Conservation (phyloP, 2,888 invertebrate species). For the Micropterix aruncella region DNA sequence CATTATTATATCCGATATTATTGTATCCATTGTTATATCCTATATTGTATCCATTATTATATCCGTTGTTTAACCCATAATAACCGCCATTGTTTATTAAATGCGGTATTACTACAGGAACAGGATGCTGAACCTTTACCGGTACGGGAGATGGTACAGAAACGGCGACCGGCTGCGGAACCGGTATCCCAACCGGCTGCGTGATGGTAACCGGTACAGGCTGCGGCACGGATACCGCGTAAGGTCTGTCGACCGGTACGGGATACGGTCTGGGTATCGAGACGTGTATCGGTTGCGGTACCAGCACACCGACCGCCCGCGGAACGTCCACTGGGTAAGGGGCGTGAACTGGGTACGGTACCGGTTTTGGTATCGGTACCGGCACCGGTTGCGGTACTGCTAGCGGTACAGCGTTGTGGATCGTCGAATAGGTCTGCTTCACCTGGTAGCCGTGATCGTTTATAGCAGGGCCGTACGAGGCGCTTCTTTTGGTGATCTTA, state of each 20-base stretch:
- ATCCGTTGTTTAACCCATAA: too few relatives aligned
- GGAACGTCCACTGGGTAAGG: conserved; percentile 30
- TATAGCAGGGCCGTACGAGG: background rate
- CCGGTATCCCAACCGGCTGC: conserved; percentile 36
- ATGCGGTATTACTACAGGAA: conserved; percentile 15
- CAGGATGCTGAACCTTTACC: conserved; percentile 24
- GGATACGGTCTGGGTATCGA: conserved; percentile 28
- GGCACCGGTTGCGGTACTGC: conserved; percentile 38
- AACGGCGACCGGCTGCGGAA: conserved; percentile 37
- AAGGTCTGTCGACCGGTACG: conserved; percentile 37
- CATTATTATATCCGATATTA: too few relatives aligned
- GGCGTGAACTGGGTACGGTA: conserved; percentile 33
- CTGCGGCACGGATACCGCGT: conserved; percentile 38
- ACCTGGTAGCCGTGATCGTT: conserved; percentile 8
- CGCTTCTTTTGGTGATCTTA: too few relatives aligned
- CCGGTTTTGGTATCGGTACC: conserved; percentile 31
- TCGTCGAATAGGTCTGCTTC: conserved; percentile 28
- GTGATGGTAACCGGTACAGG: conserved; percentile 36
- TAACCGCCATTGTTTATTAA: too few relatives aligned
- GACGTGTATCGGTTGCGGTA: conserved; percentile 32
- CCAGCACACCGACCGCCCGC: conserved; percentile 21
- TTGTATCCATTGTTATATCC: too few relatives aligned
- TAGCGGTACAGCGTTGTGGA: conserved; percentile 33
- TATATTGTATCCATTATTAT: too few relatives aligned
- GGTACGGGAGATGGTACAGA: conserved; percentile 27